Conservation (phyloP, 1,140 invertebrate species). For the Drosophila teissieri region DNA sequence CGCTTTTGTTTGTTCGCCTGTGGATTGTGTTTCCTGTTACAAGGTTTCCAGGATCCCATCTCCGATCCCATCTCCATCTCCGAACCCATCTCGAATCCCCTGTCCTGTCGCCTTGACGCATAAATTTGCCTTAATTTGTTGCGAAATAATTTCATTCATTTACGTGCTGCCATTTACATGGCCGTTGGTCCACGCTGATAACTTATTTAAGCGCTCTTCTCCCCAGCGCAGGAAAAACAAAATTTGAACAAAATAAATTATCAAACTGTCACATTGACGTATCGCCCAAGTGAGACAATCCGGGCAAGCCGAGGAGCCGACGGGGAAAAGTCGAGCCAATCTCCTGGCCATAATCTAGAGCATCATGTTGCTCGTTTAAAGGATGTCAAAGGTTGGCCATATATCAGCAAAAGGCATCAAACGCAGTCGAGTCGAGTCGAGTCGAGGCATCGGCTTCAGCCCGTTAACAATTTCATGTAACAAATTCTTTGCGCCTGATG, state of each 20-base stretch:
- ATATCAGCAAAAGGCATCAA: slow-evolving; percentile 80
- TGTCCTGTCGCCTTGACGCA: slow-evolving; percentile 63
- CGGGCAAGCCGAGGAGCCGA: slow-evolving; percentile 17
- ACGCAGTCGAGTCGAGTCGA: slow-evolving; percentile 70
- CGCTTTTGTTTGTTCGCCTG: slow-evolving; percentile 50
- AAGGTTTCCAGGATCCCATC: slow-evolving; percentile 1
- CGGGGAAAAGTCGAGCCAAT: slow-evolving; percentile 42
- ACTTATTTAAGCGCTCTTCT: slow-evolving; percentile 71
- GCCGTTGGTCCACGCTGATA: slow-evolving; percentile 63
- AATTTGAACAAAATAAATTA: slow-evolving; percentile 83
- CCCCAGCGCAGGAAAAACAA: slow-evolving; percentile 46
- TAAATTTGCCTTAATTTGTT: slow-evolving; percentile 84
- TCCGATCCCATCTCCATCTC: not conserved
- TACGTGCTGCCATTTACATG: slow-evolving; percentile 79
- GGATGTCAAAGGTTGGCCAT: slow-evolving; percentile 82
- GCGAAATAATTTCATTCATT: slow-evolving; percentile 83
- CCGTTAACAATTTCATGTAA: slow-evolving; percentile 82
- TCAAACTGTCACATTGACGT: slow-evolving; percentile 83
- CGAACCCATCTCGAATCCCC: slow-evolving; percentile 1
- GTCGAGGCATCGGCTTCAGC: slow-evolving; percentile 54
- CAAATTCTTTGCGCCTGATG: slow-evolving; percentile 75
- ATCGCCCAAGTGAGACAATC: slow-evolving; percentile 63
- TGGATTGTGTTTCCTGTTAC: slow-evolving; percentile 64
- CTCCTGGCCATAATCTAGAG: slow-evolving; percentile 78
- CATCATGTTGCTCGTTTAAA: slow-evolving; percentile 83